Conservation (phyloP, 2,797 vertebrate genomes). For the Bothrops alternatus region DNA sequence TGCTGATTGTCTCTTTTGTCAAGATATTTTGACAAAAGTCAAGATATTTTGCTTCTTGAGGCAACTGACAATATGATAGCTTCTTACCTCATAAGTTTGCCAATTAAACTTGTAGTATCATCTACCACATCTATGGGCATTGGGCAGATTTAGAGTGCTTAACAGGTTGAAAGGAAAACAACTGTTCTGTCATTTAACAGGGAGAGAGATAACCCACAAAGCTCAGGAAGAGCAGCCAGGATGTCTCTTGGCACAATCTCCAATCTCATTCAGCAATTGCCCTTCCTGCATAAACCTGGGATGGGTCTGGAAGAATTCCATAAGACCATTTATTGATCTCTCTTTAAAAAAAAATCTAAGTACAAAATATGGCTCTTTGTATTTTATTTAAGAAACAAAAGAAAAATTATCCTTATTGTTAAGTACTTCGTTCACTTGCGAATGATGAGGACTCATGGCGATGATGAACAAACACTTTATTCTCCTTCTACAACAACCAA, state of each 20-base stretch:
- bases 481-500: too few relatives aligned
- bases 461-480: too few relatives aligned
- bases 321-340: neutral
- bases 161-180: neutral
- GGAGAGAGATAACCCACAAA: neutral
- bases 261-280: neutral
- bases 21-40: neutral
- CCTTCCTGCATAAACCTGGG: neutral
- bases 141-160: neutral
- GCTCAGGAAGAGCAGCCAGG: neutral
- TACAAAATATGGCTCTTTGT: neutral
- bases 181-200: neutral
- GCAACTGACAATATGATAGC: neutral
- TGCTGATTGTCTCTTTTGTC: neutral
- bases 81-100: neutral
- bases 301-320: neutral
- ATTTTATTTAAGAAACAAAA: constrained; percentile 22
- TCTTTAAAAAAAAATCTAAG: neutral
- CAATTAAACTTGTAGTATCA: neutral
- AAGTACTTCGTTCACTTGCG: too few relatives aligned
- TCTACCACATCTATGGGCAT: neutral
- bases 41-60: neutral
- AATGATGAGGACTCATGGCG: too few relatives aligned
- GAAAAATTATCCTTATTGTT: neutral
- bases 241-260: neutral